Conservation (phyloP, 2,113 vertebrate genomes). For the Ictidomys tridecemlineatus region DNA sequence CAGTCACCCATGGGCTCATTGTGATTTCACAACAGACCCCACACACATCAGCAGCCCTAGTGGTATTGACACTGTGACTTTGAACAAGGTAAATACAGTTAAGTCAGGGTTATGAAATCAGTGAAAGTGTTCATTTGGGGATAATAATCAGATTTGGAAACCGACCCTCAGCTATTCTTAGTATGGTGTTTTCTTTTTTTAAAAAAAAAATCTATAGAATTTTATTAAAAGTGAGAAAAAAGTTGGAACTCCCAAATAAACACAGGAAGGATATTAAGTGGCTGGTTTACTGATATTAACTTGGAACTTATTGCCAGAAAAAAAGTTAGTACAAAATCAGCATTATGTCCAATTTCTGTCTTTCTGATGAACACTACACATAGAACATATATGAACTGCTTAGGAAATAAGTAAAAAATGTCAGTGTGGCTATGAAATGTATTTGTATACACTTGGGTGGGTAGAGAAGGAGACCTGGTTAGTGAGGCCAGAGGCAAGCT, state of each 20-base stretch:
- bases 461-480: background rate
- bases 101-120: background rate
- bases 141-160: slow-evolving; percentile 55
- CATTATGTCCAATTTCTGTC: background rate
- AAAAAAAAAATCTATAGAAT: slow-evolving; percentile 45
- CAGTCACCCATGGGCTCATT: background rate
- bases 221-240: slow-evolving; percentile 69
- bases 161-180: background rate
- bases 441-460: too few species aligned
- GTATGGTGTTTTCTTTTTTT: background rate
- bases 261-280: slow-evolving; percentile 50
- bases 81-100: background rate
- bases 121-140: background rate
- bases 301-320: background rate
- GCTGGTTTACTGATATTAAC: background rate
- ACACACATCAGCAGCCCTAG: background rate
- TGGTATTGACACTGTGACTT: background rate
- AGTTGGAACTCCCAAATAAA: slow-evolving; percentile 46
- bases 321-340: background rate
- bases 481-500: fast-evolving
- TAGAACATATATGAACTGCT: background rate
- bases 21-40: background rate
- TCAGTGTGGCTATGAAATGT: background rate
- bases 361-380: background rate
- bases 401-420: background rate